Percentiles rank a stretch among this genome's conserved stretches.
Evolutionary conservation across 2,888 invertebrate species (phyloP).

Genomic region (Rhamphomyia laevipes): DNA sequence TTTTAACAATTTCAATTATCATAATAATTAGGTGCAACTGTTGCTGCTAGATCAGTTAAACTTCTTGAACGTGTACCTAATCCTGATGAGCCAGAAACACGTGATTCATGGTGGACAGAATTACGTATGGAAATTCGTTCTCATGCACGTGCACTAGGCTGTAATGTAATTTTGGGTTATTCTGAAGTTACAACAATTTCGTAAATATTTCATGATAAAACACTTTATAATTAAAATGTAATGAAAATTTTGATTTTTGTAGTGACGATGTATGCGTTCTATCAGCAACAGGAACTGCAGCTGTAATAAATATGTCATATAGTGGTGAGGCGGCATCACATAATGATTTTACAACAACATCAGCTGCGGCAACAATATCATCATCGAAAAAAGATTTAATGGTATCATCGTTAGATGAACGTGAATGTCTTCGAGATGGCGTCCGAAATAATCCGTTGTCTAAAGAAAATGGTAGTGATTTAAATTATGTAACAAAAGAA

Average conservation of each 20-base stretch:
- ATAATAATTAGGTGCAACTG: constrained; percentile 59
- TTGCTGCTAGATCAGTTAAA: constrained; percentile 75
- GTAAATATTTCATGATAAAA: constrained; percentile 44
- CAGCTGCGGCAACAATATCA: constrained; percentile 1
- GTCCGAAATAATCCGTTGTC: constrained; percentile 15
- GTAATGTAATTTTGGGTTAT: constrained; percentile 91
- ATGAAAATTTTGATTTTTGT: constrained; percentile 19
- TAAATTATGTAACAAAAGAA: constrained; percentile 17
- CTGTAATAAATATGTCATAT: constrained; percentile 56
- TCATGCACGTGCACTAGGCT: constrained; percentile 82
- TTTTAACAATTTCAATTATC: background rate
- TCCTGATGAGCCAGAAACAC: constrained; percentile 78
- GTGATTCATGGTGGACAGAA: constrained; percentile 97
- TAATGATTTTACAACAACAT: constrained; percentile 24
- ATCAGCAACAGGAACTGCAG: constrained; percentile 89
- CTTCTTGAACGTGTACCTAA: constrained; percentile 68
- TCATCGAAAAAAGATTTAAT: constrained; percentile 29
- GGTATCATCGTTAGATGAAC: constrained; percentile 42
- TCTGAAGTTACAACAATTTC: constrained; percentile 86
- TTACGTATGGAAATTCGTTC: constrained; percentile 89
- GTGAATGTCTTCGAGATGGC: constrained; percentile 35
- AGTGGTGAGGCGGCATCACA: constrained; percentile 32
- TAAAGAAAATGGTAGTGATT: constrained; percentile 2
- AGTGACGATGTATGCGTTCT: constrained; percentile 93
- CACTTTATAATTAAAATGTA: background rate